A percentile compares a stretch with the other conserved stretches of the same genome.
These are phyloP conservation scores for Bos indicus DNA, from an alignment of 2,113 vertebrate species.

Conservation along the genomic window DNA sequence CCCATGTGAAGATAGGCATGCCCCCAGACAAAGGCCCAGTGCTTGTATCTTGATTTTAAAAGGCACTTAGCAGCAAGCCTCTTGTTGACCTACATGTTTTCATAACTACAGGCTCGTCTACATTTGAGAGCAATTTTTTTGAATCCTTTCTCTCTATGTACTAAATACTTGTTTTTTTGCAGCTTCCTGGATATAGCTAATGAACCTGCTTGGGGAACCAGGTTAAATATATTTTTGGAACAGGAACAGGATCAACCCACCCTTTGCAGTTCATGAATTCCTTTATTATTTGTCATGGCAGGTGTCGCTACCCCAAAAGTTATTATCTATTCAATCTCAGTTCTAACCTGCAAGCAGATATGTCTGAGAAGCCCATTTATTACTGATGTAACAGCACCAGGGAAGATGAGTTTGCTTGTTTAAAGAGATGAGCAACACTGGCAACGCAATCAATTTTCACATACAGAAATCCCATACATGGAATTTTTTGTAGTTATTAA, in stretches of 20 bases:
- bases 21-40: background rate
- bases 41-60: background rate
- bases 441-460: constrained; percentile 36
- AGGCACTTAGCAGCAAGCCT: background rate
- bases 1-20: background rate
- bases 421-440: constrained; percentile 42
- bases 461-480: constrained; percentile 34
- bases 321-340: constrained; percentile 56
- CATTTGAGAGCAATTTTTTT: background rate
- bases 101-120: background rate
- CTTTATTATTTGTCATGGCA: constrained; percentile 53
- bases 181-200: constrained; percentile 27
- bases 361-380: constrained; percentile 56
- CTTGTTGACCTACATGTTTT: background rate
- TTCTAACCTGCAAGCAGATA: constrained; percentile 54
- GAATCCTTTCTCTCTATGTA: background rate
- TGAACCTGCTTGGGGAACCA: background rate
- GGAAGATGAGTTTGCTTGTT: constrained; percentile 65
- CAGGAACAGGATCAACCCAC: constrained; percentile 32
- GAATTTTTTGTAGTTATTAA: constrained; percentile 50
- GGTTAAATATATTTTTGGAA: constrained; percentile 54
- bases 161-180: background rate
- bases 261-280: constrained; percentile 27
- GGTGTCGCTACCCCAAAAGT: constrained; percentile 25
- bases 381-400: constrained; percentile 26